Conservation (phyloP, 1,140 invertebrate genomes). For the Brachionus calyciflorus region DNA sequence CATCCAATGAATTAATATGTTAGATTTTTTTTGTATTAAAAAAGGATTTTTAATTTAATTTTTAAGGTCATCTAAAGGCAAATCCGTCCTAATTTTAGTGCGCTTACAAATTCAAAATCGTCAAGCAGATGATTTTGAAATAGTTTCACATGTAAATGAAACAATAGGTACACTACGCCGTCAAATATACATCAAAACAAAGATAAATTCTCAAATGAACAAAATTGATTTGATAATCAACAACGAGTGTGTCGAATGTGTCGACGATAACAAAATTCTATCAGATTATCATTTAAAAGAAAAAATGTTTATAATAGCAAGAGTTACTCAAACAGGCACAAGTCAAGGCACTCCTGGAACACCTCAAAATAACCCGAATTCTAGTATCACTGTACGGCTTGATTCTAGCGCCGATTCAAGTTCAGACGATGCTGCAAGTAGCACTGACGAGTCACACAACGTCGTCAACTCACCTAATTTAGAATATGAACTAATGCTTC, state of each 20-base stretch:
- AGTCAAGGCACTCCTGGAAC: not conserved
- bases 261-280: slow-evolving; percentile 81
- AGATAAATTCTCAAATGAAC: slow-evolving; percentile 61
- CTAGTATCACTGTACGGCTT: slow-evolving; percentile 66
- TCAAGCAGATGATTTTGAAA: slow-evolving; percentile 84
- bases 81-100: slow-evolving; percentile 79
- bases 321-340: not conserved
- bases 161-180: slow-evolving; percentile 77
- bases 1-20: too few species aligned
- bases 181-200: slow-evolving; percentile 64
- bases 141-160: slow-evolving; percentile 89
- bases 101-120: slow-evolving; percentile 83
- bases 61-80: slow-evolving; percentile 76
- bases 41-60: slow-evolving; percentile 52
- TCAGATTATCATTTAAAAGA: slow-evolving; percentile 81
- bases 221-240: slow-evolving; percentile 87
- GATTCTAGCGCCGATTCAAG: slow-evolving; percentile 54
- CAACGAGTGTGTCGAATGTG: slow-evolving; percentile 78
- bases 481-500: slow-evolving; percentile 22
- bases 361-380: slow-evolving; percentile 41
- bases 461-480: slow-evolving; percentile 35
- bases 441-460: slow-evolving; percentile 17
- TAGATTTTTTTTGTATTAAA: too few species aligned
- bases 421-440: slow-evolving; percentile 22
- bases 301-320: slow-evolving; percentile 71